Base-by-base conservation (phyloP, 2,113 vertebrate genomes). In the Leptodactylus fuscus region DNA sequence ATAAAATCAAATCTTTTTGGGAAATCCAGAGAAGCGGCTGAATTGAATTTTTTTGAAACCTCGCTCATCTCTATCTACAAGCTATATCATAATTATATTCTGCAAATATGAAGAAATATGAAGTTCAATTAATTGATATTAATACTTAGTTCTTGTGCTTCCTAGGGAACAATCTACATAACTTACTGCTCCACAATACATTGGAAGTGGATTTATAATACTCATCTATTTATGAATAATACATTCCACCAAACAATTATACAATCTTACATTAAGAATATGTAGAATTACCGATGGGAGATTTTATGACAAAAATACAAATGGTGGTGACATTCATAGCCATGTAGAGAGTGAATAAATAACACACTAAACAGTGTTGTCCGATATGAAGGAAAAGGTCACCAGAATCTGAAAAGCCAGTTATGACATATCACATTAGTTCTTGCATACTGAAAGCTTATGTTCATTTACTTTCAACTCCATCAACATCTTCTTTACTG, bases 251-350 rank as follows among this genome's bases (percentile, higher is more conserved):
- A 67, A 4, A 58, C 38, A 65, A 29, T 67, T 12, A 81, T 15
- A 49, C 20, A 4, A 24, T 11, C 34, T 67, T 24, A 67, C 41
- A 81, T 81, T 67, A 65, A 48, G 41, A 46, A 34, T 67, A 48
- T 69, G 65, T 36, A 38, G 34, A 1, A 81, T 69, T 69, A 51
- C 18, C 5, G 49, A 69, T 73, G 67, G 20, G 51, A 73, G 9
- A 49, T 24, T 80, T 74, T 83, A 53, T 58, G 15, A 51, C 81
- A 83, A 82, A 69, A 20, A 29, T 83, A 83, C 67, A 83, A 51
- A 83, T 83, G 81, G 44, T 49, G 16, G 81, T 60, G 51, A 83
- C 81, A 83, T 58, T 83, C 36, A 83, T 70, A 44, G 69, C 71
- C 24, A 60, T 38, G 29, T 32, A 71, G 67, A 44, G 7, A 71